Percentiles rank a stretch among this genome's conserved stretches.
These are phyloP conservation scores for Hedychridium roseum DNA, from an alignment of 2,888 invertebrate genomes.

Conservation along the genomic window DNA sequence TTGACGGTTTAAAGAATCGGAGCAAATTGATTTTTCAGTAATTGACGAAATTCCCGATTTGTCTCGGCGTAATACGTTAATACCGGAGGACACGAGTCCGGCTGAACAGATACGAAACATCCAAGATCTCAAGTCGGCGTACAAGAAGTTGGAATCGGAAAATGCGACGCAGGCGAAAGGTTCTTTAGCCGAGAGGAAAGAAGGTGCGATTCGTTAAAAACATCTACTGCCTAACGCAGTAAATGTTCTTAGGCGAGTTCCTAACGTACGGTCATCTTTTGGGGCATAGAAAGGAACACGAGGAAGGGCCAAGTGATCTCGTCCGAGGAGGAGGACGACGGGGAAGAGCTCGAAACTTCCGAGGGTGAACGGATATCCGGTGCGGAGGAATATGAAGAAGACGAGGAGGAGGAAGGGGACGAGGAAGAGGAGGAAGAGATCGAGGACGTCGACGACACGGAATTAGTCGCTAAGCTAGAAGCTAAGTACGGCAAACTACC, in stretches of 20 bases:
- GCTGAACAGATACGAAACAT: slow-evolving; percentile 33
- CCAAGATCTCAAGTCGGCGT: slow-evolving; percentile 43
- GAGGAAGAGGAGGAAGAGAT: slow-evolving; percentile 53
- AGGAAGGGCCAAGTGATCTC: slow-evolving; percentile 15
- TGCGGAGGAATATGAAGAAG: slow-evolving; percentile 35
- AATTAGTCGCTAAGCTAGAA: slow-evolving; percentile 74
- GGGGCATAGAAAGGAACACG: slow-evolving; percentile 21
- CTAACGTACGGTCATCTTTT: too few relatives aligned
- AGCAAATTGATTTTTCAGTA: slow-evolving; percentile 31
- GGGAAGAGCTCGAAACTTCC: slow-evolving; percentile 37
- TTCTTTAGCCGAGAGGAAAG: slow-evolving; percentile 8
- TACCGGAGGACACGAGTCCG: slow-evolving; percentile 41
- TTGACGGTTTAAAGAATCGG: too few relatives aligned
- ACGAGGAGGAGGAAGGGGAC: slow-evolving; percentile 28
- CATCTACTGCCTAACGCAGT: too few relatives aligned
- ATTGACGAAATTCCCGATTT: slow-evolving; percentile 54
- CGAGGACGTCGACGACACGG: slow-evolving; percentile 74
- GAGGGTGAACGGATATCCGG: slow-evolving; percentile 26
- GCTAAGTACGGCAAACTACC: slow-evolving; percentile 78
- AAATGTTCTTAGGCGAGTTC: too few relatives aligned
- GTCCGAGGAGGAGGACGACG: slow-evolving; percentile 32
- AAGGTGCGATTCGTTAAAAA: slow-evolving; percentile 16
- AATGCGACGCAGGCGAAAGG: neutral
- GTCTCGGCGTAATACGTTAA: slow-evolving; percentile 64
- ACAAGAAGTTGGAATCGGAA: slow-evolving; percentile 25